Evolutionary conservation across 2,797 vertebrate species (phyloP), one percentile per base, ranked within the genome.

Genomic region (Thunnus albacares): DNA sequence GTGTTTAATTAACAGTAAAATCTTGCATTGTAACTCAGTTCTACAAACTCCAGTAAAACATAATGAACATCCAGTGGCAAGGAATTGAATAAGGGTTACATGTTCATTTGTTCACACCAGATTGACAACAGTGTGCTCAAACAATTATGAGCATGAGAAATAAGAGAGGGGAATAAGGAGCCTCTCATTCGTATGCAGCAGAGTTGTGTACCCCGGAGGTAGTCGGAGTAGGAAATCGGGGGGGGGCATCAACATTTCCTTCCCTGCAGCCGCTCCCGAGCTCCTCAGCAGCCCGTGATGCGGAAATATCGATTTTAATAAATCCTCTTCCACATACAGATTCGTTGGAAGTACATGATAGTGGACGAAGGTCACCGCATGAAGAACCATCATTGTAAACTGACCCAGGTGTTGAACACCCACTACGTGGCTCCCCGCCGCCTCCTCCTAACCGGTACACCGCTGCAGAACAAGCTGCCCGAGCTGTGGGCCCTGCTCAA

Each of bases 271-370:
- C 2, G 2, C 33, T 24, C 20, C 30, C 45, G 7, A 15, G 17
- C 28, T 3, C 1, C 9, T 14, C 8, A 24, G 17, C 1, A 3
- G 24, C 59, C 11, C 28, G 28, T 30, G 24, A 24, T 33, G 18
- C 52, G 26, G 4, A 45, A 38, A 35, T 11, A 4, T 0, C 1
- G 13, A 3, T 67, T 1, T 24, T 1, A 57, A 41, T 58, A 8
- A 53, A 0, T 52, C 12, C 96, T 96, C 84, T 93, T 95, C 28
- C 92, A 93, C 14, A 94, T 93, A 0, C 97, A 93, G 98, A 98
- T 99, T 80, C 97, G 98, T 75, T 99, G 98, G 98, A 99, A 99
- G 90, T 99, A 99, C 87, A 99, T 99, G 98, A 99, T 99, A 0
- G 98, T 99, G 81, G 98, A 99, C 12, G 98, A 99, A 92, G 98